Evolutionary conservation across 2,888 invertebrate species (phyloP).

Genomic region (Alloplasta piceator): DNA sequence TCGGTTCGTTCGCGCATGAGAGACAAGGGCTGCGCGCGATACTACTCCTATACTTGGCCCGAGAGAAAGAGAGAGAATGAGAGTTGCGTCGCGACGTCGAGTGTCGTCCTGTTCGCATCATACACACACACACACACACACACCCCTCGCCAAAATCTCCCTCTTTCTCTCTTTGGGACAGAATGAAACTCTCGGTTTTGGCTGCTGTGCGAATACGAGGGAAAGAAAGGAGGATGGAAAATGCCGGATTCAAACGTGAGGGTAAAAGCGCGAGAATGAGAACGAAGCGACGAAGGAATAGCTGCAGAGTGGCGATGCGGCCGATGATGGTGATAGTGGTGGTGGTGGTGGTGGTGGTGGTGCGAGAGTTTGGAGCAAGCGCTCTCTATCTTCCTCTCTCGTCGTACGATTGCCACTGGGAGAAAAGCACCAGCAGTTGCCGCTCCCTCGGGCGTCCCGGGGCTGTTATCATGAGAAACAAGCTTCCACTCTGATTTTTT

Average conservation of each 20-base stretch:
- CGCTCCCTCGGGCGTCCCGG: slow-evolving; percentile 72
- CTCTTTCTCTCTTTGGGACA: slow-evolving; percentile 13
- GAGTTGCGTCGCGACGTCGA: slow-evolving; percentile 60
- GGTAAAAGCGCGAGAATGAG: slow-evolving; percentile 39
- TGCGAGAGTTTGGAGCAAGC: slow-evolving; percentile 64
- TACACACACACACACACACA: slow-evolving; percentile 32
- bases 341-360: slow-evolving; percentile 64
- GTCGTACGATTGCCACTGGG: slow-evolving; percentile 69
- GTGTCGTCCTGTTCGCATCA: slow-evolving; percentile 44
- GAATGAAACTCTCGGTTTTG: slow-evolving; percentile 49
- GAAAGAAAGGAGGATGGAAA: slow-evolving; percentile 47
- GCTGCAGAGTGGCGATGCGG: slow-evolving; percentile 68
- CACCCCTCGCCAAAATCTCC: slow-evolving; percentile 28
- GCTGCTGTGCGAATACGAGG: slow-evolving; percentile 28
- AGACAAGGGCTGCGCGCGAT: slow-evolving; percentile 76
- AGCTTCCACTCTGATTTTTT: slow-evolving; percentile 84
- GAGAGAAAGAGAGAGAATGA: slow-evolving; percentile 43
- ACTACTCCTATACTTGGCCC: slow-evolving; percentile 52
- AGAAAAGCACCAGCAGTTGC: slow-evolving; percentile 77
- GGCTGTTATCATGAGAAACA: slow-evolving; percentile 83
- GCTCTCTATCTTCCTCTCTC: slow-evolving; percentile 28
- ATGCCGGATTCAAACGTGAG: slow-evolving; percentile 11
- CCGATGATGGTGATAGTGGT: slow-evolving; percentile 51
- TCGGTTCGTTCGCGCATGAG: slow-evolving; percentile 82
- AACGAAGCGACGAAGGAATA: slow-evolving; percentile 62